These are phyloP conservation scores for Oligia fasciuncula DNA, from an alignment of 2,888 invertebrate genomes.

Conservation along the genomic window DNA sequence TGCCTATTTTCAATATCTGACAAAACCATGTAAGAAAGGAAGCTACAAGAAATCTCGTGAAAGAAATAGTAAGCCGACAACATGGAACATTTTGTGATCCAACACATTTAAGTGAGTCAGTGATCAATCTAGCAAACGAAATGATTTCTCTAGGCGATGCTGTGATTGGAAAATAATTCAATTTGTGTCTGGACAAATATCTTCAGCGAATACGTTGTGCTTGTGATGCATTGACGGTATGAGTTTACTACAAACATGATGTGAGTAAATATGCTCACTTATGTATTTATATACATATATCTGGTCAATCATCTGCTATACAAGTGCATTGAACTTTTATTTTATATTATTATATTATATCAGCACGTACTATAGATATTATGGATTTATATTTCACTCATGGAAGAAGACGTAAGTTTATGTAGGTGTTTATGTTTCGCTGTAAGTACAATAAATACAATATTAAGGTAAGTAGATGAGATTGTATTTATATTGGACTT, in stretches of 20 bases:
- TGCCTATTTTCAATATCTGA: background rate
- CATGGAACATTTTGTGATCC: constrained; percentile 15
- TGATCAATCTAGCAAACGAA: constrained; percentile 56
- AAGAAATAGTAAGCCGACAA: background rate
- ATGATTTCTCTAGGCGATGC: constrained; percentile 56
- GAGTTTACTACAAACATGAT: constrained; percentile 7
- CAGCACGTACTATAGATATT: background rate
- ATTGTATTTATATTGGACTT: background rate
- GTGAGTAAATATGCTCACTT: background rate
- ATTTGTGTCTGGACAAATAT: constrained; percentile 63
- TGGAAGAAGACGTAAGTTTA: background rate
- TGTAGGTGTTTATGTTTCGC: background rate
- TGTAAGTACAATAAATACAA: background rate
- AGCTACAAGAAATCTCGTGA: background rate
- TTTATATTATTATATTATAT: no score
- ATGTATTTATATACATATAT: background rate
- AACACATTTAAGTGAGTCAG: constrained; percentile 34
- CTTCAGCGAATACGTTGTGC: constrained; percentile 40
- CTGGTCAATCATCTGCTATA: background rate
- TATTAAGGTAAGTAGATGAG: background rate
- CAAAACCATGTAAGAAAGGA: background rate
- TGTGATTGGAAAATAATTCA: constrained; percentile 61
- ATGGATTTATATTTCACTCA: background rate
- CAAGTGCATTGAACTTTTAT: background rate
- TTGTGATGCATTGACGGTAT: constrained; percentile 35